Evolutionary conservation across 2,888 invertebrate genomes (phyloP), one percentile per base, ranked within the genome.

Genomic region (Drosophila suboccidentalis): DNA sequence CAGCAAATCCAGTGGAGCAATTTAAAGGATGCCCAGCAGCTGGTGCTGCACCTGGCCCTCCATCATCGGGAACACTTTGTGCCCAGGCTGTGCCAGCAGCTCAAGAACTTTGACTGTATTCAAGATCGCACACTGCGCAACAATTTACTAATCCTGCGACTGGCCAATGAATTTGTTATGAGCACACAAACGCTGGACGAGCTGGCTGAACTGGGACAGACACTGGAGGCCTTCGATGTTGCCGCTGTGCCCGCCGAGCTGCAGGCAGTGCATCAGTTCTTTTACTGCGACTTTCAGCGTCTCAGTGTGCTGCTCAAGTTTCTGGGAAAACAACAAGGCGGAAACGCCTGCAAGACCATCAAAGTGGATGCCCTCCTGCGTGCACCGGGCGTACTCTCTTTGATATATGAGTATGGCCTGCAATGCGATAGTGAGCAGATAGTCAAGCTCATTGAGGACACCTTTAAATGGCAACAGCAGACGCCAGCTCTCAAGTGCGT

Each of bases 231-330:
- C 8, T 92, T 91, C 41, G 75, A 87, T 59, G 29, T 82, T 2
- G 47, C 70, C 8, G 73, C 77, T 3, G 65, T 75, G 0, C 61
- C 88, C 1, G 53, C 44, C 4, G 82, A 90, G 34, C 64, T 91
- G 29, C 79, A 82, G 50, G 87, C 88, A 17, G 81, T 92, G 10
- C 92, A 92, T 26, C 85, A 78, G 29, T 87, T 91, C 34, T 92
- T 92, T 55, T 90, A 86, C 43, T 87, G 90, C 0, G 92, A 92
- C 68, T 91, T 92, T 58, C 88, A 90, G 17, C 91, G 92, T 1
- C 61, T 92, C 3, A 44, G 60, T 3, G 68, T 74, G 2, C 59
- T 89, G 41, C 73, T 91, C 0, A 82, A 80, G 13, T 92, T 92
- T 60, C 64, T 92, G 6, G 60, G 77, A 4, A 74, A 73, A 4